Evolutionary conservation across 1,140 invertebrate genomes (phyloP), one percentile per base, ranked within the genome.

Genomic region (Protaetia brevitarsis): DNA sequence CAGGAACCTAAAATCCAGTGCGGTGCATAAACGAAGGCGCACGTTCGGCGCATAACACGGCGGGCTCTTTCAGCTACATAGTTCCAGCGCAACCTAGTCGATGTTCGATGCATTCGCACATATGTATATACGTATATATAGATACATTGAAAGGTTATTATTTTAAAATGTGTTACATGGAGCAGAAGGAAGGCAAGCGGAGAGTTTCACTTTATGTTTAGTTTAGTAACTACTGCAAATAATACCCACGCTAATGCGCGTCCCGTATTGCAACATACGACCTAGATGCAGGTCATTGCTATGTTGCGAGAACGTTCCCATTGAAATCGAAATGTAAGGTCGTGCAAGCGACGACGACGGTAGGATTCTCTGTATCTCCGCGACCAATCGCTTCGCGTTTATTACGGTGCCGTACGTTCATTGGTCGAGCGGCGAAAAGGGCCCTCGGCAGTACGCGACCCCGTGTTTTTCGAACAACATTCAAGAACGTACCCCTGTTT

Each of bases 271-370:
- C 75, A 76, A 76, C 74, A 76, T 74, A 72, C 73, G 77, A 73
- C 77, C 77, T 77, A 78, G 74, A 78, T 78, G 73, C 77, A 72
- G 77, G 77, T 78, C 77, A 78, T 78, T 78, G 77, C 77, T 78
- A 77, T 77, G 74, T 71, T 74, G 74, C 74, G 75, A 71, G 71
- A 75, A 65, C 72, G 73, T 74, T 76, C 72, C 72, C 74, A 76
- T 76, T 78, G 74, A 78, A 78, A 75, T 75, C 74, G 74, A 76
- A 76, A 74, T 73, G 71, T 76, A 77, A 78, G 75, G 76, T 78
- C 76, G 74, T 66, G 62, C 69, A 67, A 31, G 41, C 21, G 21
- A 6, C 31, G 11, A 31, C 23, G 27, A 34, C 29, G 60, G 68
- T 71, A 67, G 67, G 68, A 73, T 59, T 28, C 57, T 51, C 41